A percentile compares a stretch with the other conserved stretches of the same genome.
Evolutionary conservation across 2,797 vertebrate species (phyloP).

Genomic region (Centroberyx gerrardi): DNA sequence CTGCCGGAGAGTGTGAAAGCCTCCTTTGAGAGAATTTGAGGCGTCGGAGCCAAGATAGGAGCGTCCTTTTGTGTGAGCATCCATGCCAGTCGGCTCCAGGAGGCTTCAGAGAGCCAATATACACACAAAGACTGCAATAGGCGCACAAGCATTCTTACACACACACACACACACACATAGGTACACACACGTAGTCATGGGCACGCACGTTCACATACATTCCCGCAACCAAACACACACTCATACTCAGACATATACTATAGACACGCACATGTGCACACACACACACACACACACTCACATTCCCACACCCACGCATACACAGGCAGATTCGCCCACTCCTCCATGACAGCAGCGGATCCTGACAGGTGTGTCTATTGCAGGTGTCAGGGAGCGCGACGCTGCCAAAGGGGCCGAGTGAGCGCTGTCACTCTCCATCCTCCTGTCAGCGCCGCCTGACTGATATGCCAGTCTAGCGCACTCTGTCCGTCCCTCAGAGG

Average conservation of each 20-base stretch:
- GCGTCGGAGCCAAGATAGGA: conserved; percentile 31
- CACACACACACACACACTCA: conserved; percentile 1
- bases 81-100: conserved; percentile 16
- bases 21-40: conserved; percentile 36
- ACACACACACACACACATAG: not conserved
- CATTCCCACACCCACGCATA: conserved; percentile 6
- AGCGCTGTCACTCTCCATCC: conserved; percentile 69
- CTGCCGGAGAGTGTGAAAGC: conserved; percentile 44
- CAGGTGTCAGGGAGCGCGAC: conserved; percentile 62
- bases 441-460: conserved; percentile 58
- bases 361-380: conserved; percentile 71
- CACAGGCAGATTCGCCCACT: conserved; percentile 16
- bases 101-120: conserved; percentile 43
- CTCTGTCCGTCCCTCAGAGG: conserved; percentile 61
- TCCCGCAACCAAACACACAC: not conserved
- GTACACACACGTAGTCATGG: not conserved
- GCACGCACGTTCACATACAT: not conserved
- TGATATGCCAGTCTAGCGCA: conserved; percentile 60
- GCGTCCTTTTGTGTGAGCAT: conserved; percentile 39
- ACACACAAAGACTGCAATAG: not conserved
- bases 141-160: not conserved
- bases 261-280: conserved; percentile 6
- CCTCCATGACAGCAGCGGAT: conserved; percentile 23
- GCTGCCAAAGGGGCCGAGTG: conserved; percentile 52
- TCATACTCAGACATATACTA: not conserved